A percentile compares a stretch with the other conserved stretches of the same genome.
Evolutionary conservation across 2,888 invertebrate species (phyloP).

Genomic region (Amphipoea lucens): DNA sequence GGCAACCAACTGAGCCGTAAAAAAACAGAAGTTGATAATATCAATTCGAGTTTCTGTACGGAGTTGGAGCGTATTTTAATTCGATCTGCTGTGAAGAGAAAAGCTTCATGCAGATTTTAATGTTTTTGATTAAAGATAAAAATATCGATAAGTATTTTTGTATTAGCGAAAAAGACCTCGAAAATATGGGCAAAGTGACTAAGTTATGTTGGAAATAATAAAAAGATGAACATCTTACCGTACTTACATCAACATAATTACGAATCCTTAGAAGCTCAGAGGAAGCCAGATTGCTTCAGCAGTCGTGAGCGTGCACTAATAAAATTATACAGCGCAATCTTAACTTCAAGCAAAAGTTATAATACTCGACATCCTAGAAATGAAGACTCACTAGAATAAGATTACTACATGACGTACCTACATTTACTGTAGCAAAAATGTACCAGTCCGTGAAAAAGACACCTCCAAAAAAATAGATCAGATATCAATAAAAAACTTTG

Average conservation of each 20-base stretch:
- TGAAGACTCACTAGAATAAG: conserved; percentile 6
- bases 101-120: background rate
- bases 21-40: conserved; percentile 60
- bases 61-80: conserved; percentile 50
- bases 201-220: background rate
- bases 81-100: conserved; percentile 10
- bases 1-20: conserved; percentile 61
- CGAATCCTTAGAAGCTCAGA: background rate
- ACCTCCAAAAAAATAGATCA: background rate
- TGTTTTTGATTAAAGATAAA: background rate
- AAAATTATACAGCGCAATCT: conserved; percentile 37
- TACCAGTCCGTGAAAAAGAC: background rate
- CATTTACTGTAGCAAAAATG: background rate
- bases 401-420: background rate
- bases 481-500: conserved; percentile 13
- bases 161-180: background rate
- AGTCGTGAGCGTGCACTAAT: conserved; percentile 15
- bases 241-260: conserved; percentile 8
- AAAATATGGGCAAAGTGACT: background rate
- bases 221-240: background rate
- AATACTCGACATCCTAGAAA: conserved; percentile 18
- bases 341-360: conserved; percentile 26
- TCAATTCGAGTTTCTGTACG: conserved; percentile 53
- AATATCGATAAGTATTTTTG: background rate
- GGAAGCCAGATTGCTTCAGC: conserved; percentile 16